Percentiles rank a stretch among this genome's conserved stretches.
Conservation (phyloP, 2,888 invertebrate genomes). For the Anthoptus insignis region DNA sequence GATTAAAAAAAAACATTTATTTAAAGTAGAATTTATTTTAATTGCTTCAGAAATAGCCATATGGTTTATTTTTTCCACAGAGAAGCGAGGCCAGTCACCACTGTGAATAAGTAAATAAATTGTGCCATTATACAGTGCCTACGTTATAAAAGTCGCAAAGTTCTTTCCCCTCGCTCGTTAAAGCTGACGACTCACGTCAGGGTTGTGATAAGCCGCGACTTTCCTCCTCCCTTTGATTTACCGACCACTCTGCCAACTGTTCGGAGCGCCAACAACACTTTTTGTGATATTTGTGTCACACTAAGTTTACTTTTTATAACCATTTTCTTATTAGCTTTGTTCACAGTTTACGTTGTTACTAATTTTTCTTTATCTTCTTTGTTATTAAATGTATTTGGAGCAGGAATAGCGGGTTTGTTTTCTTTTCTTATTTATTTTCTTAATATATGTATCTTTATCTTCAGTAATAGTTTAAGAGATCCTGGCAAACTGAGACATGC, state of each 20-base stretch:
- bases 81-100: too few species aligned
- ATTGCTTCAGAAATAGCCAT: too few species aligned
- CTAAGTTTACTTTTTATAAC: slow-evolving; percentile 1
- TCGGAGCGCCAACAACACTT: slow-evolving; percentile 8
- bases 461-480: too few species aligned
- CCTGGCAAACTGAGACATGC: too few species aligned
- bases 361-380: not conserved
- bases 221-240: slow-evolving; percentile 35
- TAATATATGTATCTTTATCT: not conserved
- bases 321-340: not conserved
- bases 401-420: too few species aligned
- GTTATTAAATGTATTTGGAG: too few species aligned
- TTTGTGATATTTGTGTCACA: slow-evolving; percentile 11
- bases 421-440: not conserved
- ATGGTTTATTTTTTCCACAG: not conserved
- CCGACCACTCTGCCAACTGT: slow-evolving; percentile 22
- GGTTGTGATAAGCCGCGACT: slow-evolving; percentile 32
- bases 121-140: slow-evolving; percentile 3
- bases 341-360: not conserved
- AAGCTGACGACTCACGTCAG: slow-evolving; percentile 24
- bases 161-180: slow-evolving; percentile 20
- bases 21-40: too few species aligned
- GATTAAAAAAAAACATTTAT: too few species aligned
- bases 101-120: slow-evolving; percentile 2
- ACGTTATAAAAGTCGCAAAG: slow-evolving; percentile 1